Percentiles rank a stretch among this genome's conserved stretches.
These are phyloP conservation scores for Noctua pronuba DNA, from an alignment of 2,888 invertebrate species.

Conservation along the genomic window DNA sequence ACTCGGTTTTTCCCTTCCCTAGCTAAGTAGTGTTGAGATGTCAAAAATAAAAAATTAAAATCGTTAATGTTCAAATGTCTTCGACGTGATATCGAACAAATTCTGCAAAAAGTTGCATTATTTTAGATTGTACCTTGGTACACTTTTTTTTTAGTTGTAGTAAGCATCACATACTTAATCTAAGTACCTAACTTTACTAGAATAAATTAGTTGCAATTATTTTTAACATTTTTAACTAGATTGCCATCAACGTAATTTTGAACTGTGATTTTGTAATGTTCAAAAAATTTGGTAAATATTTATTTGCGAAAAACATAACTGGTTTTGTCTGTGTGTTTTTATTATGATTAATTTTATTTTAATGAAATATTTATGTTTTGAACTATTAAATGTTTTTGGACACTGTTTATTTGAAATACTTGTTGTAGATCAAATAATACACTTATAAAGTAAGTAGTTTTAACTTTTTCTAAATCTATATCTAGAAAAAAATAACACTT, in stretches of 20 bases:
- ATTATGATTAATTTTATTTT: slow-evolving; percentile 61
- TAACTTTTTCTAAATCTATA: not conserved
- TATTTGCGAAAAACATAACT: slow-evolving; percentile 59
- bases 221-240: slow-evolving; percentile 72
- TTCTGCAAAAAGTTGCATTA: slow-evolving; percentile 30
- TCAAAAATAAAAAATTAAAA: slow-evolving; percentile 28
- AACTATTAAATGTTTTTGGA: slow-evolving; percentile 43
- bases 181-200: slow-evolving; percentile 80
- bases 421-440: not conserved
- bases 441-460: not conserved
- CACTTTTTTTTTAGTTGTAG: slow-evolving; percentile 57
- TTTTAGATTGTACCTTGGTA: slow-evolving; percentile 65
- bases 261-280: slow-evolving; percentile 89
- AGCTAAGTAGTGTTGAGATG: not conserved
- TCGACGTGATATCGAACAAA: slow-evolving; percentile 56
- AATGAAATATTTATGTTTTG: slow-evolving; percentile 50
- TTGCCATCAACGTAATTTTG: slow-evolving; percentile 89
- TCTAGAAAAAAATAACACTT: not conserved
- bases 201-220: slow-evolving; percentile 74
- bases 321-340: slow-evolving; percentile 76
- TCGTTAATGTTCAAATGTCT: slow-evolving; percentile 56
- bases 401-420: slow-evolving; percentile 37
- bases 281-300: slow-evolving; percentile 76
- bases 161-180: slow-evolving; percentile 81
- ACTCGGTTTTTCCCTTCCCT: not conserved